Percentiles rank a stretch among this genome's conserved stretches.
Conservation (phyloP, 1,140 invertebrate genomes). For the Thrips palmi region DNA sequence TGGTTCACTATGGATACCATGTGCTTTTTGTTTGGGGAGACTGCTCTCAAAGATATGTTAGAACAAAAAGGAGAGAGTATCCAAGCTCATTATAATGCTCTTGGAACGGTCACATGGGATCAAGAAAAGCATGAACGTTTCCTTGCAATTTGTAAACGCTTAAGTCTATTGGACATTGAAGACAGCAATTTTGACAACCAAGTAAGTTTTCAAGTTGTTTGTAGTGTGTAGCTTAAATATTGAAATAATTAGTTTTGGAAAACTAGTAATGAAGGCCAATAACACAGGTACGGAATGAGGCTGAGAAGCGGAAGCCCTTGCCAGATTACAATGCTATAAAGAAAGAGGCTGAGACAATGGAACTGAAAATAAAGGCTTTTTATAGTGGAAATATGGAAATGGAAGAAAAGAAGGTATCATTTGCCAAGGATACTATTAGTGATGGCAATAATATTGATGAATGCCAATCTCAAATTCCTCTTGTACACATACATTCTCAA, state of each 20-base stretch:
- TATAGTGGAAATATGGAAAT: slow-evolving; percentile 21
- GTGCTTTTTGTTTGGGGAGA: slow-evolving; percentile 32
- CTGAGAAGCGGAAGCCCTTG: slow-evolving; percentile 27
- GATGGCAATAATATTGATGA: slow-evolving; percentile 19
- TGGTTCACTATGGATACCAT: slow-evolving; percentile 38
- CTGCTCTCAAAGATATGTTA: slow-evolving; percentile 31
- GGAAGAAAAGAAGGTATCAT: slow-evolving; percentile 15
- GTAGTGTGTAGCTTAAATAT: not conserved
- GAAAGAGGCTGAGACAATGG: slow-evolving; percentile 31
- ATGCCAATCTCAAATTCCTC: slow-evolving; percentile 21
- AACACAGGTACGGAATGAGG: slow-evolving; percentile 18
- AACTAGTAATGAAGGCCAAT: slow-evolving; percentile 22
- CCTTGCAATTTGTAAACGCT: slow-evolving; percentile 29
- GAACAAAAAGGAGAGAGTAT: slow-evolving; percentile 23
- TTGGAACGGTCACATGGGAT: slow-evolving; percentile 5
- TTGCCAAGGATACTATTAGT: slow-evolving; percentile 14
- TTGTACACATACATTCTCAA: slow-evolving; percentile 33
- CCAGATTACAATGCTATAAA: slow-evolving; percentile 34
- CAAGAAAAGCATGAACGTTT: slow-evolving; percentile 23
- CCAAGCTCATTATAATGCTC: slow-evolving; percentile 4
- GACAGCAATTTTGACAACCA: slow-evolving; percentile 8
- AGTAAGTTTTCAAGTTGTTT: not conserved
- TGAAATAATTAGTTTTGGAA: slow-evolving; percentile 16
- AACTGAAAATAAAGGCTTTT: slow-evolving; percentile 34
- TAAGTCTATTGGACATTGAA: slow-evolving; percentile 17